Evolutionary conservation across 1,140 invertebrate genomes (phyloP), one percentile per base, ranked within the genome.

Genomic region (Aphaenogaster ashmeadi): DNA sequence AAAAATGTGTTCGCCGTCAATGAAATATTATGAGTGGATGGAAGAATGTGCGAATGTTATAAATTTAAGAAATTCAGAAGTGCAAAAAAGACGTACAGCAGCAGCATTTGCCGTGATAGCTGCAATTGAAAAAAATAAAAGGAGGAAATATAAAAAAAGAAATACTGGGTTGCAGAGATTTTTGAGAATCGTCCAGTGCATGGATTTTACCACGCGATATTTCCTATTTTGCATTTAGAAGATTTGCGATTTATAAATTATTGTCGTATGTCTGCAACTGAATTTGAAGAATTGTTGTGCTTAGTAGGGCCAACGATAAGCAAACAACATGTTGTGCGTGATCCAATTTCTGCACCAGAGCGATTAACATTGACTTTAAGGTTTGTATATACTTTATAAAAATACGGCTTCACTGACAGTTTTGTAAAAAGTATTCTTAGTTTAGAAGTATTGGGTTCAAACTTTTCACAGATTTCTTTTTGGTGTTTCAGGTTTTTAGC

Each of bases 241-340:
- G 18, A 41, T n/a, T 38, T 3, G 36, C 64, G 36, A 41, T 66
- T 66, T 66, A 66, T n/a, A 66, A 66, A 66, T 66, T 66, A 66
- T 66, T 66, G 36, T 66, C 64, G 36, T 6, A 41, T 66, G 64
- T 41, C 64, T n/a, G 36, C 64, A 18, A 66, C 36, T n/a, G 64
- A 66, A 66, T 66, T 66, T 66, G 64, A 66, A n/a, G 36, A 66
- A 66, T 66, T 66, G 58, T 60, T 60, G 64, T 41, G 64, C 8
- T 66, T 66, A 66, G 64, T 66, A 66, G 64, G 36, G 7, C 64
- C 64, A 66, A 36, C 36, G 8, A 66, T 66, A 66, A 66, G 36
- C 18, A 66, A 66, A 66, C 36, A 66, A n/a, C 41, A 66, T 66
- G 36, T 66, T 66, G 64, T 66, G 18, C 64, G 36, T 66, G 64